A percentile compares a stretch with the other conserved stretches of the same genome.
Conservation (phyloP, 1,140 invertebrate species). For the Cyphomyrmex costatus region DNA sequence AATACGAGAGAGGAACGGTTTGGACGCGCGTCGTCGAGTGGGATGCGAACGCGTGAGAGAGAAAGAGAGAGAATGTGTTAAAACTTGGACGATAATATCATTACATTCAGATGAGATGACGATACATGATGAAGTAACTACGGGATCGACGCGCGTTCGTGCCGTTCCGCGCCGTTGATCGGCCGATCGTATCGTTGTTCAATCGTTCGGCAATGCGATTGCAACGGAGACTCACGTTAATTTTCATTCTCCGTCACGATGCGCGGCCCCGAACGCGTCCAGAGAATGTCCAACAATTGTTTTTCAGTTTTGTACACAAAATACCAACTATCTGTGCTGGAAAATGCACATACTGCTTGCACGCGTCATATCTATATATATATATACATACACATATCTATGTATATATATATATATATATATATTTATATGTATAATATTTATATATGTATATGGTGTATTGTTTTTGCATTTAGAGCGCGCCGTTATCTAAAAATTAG, state of each 20-base stretch:
- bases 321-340: slow-evolving; percentile 83
- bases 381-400: slow-evolving; percentile 71
- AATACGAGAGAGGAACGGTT: slow-evolving; percentile 27
- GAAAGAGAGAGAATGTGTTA: slow-evolving; percentile 27
- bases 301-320: slow-evolving; percentile 83
- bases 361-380: slow-evolving; percentile 71
- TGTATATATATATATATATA: slow-evolving; percentile 54
- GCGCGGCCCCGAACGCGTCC: background rate
- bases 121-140: slow-evolving; percentile 48
- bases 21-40: slow-evolving; percentile 4
- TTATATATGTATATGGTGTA: slow-evolving; percentile 80
- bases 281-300: slow-evolving; percentile 70
- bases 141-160: slow-evolving; percentile 16
- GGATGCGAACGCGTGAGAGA: slow-evolving; percentile 21
- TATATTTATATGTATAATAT: slow-evolving; percentile 77
- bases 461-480: slow-evolving; percentile 73
- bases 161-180: slow-evolving; percentile 35
- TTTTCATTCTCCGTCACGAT: background rate
- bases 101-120: slow-evolving; percentile 52
- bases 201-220: slow-evolving; percentile 6
- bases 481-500: slow-evolving; percentile 75
- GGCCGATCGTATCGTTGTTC: slow-evolving; percentile 19
- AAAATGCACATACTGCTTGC: slow-evolving; percentile 82
- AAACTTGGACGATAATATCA: slow-evolving; percentile 47
- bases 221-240: slow-evolving; percentile 19